Evolutionary conservation across 2,113 vertebrate genomes (phyloP).

Genomic region (Halichoerus grypus): DNA sequence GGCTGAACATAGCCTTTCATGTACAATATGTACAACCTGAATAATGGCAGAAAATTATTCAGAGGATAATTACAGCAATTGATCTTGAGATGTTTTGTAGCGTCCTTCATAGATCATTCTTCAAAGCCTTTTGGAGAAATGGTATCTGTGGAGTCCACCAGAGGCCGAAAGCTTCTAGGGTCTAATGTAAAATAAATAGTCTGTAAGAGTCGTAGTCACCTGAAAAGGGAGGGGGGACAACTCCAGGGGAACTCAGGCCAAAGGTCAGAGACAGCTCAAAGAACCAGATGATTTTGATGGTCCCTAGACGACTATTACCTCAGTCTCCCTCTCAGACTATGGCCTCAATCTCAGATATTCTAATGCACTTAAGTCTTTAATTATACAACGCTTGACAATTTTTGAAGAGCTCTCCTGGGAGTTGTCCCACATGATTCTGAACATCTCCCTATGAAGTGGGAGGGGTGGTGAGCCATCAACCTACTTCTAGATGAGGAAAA

Average conservation of each 20-base stretch:
- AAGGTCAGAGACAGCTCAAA: not conserved
- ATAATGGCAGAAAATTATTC: slow-evolving; percentile 80
- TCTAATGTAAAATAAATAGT: not conserved
- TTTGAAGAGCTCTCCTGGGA: not conserved
- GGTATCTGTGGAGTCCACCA: slow-evolving; percentile 16
- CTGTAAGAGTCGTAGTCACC: not conserved
- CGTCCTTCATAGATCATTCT: slow-evolving; percentile 59
- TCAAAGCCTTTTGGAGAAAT: slow-evolving; percentile 75
- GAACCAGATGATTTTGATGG: not conserved
- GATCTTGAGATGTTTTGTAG: slow-evolving; percentile 83
- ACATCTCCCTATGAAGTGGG: not conserved
- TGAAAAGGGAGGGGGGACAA: accelerated
- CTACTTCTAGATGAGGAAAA: not conserved
- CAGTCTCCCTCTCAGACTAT: not conserved
- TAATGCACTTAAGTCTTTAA: not conserved
- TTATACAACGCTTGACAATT: not conserved
- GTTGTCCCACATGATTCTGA: not conserved
- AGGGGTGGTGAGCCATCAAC: not conserved
- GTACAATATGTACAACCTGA: slow-evolving; percentile 74
- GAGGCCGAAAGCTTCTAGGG: slow-evolving; percentile 46
- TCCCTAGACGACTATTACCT: not conserved
- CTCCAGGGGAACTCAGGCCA: accelerated
- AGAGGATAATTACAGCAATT: slow-evolving; percentile 79
- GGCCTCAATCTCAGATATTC: not conserved
- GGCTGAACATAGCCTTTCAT: slow-evolving; percentile 77